Evolutionary conservation across 1,140 invertebrate species (phyloP), one percentile per base, ranked within the genome.

Genomic region (Drosophila subpulchrella): DNA sequence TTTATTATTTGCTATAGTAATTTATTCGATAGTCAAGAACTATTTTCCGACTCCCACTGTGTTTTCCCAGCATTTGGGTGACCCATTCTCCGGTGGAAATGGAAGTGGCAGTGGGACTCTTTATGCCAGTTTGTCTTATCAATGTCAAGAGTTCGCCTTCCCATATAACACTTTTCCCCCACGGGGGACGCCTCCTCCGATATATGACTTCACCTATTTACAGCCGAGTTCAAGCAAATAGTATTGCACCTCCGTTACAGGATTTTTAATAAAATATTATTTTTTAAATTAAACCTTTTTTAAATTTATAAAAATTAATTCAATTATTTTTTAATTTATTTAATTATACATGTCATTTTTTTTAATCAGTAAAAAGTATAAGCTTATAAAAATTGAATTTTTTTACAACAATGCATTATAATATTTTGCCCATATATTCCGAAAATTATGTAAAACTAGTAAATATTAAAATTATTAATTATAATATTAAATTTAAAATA

Each of bases 81-180:
- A 57, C 39, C 55, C 55, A 57, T 57, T 57, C 56, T 20, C 51
- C 34, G 51, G 20, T 59, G 44, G 44, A 59, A 59, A 30, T 38
- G 57, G 57, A 36, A 27, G 42, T 34, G 46, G 59, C 34, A 24
- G 32, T 53, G 48, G 44, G 38, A 30, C 53, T 47, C 46, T 48
- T 71, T 51, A 57, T 73, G 74, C 56, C 47, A 59, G 74, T 63
- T 55, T 63, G 50, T 55, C 60, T 44, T 63, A 63, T 63, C 60
- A 63, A 55, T 63, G 60, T 63, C 60, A 48, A 55, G 58, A 71
- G 59, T 54, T 58, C 67, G 48, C 60, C 61, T 78, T 81, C 62
- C 65, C 78, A 78, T 70, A 75, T 75, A 81, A 78, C 71, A 81
- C 62, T 81, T 81, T 66, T 57, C 27, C 74, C 63, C 50, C 60